Evolutionary conservation across 2,113 vertebrate genomes (phyloP).

Genomic region (Jacana jacana): DNA sequence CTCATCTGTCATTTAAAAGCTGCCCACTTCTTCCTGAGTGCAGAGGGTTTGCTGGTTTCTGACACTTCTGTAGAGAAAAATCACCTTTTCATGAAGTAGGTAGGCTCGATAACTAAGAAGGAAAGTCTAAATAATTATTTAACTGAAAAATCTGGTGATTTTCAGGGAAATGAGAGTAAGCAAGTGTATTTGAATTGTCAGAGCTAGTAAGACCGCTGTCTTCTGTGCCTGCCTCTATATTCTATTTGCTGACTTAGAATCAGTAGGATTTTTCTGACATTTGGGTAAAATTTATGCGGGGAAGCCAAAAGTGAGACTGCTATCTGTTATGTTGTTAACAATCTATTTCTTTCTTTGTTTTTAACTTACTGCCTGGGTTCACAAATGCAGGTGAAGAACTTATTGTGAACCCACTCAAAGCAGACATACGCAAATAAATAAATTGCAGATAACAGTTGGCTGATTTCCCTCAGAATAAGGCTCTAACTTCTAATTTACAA

Average conservation of each 20-base stretch:
- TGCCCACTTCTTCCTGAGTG: rapidly evolving
- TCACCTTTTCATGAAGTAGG: not conserved
- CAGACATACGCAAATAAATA: not conserved
- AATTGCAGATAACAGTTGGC: not conserved
- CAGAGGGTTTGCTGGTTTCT: not conserved
- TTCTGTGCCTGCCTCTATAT: not conserved
- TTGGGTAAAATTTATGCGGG: not conserved
- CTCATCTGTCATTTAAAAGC: not conserved
- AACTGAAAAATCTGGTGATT: not conserved
- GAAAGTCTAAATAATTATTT: not conserved
- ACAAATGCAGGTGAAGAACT: not conserved
- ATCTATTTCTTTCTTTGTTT: not conserved
- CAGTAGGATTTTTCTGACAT: not conserved
- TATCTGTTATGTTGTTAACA: not conserved
- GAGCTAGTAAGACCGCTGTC: not conserved
- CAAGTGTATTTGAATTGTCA: not conserved
- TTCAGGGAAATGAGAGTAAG: not conserved
- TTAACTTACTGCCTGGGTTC: not conserved
- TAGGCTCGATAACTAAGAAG: not conserved
- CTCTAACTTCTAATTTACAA: not conserved
- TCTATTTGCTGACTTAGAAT: not conserved
- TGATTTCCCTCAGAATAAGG: not conserved
- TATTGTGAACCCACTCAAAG: not conserved
- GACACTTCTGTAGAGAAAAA: not conserved
- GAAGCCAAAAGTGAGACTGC: not conserved